Base-by-base conservation (phyloP, 2,888 invertebrate genomes). In the Gnatocerus cornutus region DNA sequence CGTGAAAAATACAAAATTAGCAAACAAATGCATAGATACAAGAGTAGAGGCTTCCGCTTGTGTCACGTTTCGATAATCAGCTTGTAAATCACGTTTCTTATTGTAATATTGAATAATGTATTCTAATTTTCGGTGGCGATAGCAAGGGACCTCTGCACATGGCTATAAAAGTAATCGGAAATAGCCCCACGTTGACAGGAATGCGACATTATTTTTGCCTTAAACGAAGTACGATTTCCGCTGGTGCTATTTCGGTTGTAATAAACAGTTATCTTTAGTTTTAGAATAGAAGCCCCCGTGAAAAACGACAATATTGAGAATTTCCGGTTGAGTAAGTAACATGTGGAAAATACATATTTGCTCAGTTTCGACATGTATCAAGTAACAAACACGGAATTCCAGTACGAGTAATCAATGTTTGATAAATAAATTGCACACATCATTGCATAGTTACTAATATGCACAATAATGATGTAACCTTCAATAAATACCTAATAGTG, bases 1-100 rank as follows among this genome's bases (percentile, higher is more conserved):
- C n/a, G 12, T 12, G 39, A 52, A 52, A 29, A 50, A 27, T 7
- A 62, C 61, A 41, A 63, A 62, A 41, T 63, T 62, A 45, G 29
- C 50, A 48, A 48, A 62, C 48, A 61, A 50, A 12, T 13, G 37
- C 33, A 43, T 27, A 43, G 43, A 59, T 37, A 67, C 43, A 27
- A 50, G 59, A 67, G 43, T 67, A 67, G 59, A 59, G 27, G 45
- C 41, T 67, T 67, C 66, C 66, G 66, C 41, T 52, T 59, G 45
- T 48, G 46, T 67, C 66, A 59, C 59, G 58, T 67, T 67, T 67
- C 58, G 37, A 56, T 43, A 43, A 58, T 43, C 43, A 21, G 21
- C 21, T 64, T 7, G 13, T 13, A 41, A 41, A 41, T 37, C 37
- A 37, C 8, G n/a, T 41, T 41, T 12, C 41, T 41, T 10, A n/a